Percentiles rank a stretch among this genome's conserved stretches.
phyloP scores from a whole-genome alignment of 2,888 invertebrate genomes.

The Leptinotarsa rubiginosa region DNA sequence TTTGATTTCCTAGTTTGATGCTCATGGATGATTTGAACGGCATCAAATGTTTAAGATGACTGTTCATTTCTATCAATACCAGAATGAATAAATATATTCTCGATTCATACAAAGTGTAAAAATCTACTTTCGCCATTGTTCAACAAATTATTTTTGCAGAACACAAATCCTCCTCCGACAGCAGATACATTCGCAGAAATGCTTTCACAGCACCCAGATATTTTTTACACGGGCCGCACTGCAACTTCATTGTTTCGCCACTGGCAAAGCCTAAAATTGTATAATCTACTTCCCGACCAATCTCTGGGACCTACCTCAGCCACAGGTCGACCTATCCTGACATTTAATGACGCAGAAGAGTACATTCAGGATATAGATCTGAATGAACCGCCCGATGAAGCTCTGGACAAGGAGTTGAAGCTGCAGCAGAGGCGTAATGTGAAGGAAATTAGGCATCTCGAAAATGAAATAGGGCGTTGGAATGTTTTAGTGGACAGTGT shows the following conservation, averaged over 20 bases:
- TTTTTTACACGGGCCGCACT: conserved; percentile 90
- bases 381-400: conserved; percentile 84
- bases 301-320: conserved; percentile 69
- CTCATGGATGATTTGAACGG: no score
- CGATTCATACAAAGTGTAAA: neutral
- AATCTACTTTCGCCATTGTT: conserved; percentile 7
- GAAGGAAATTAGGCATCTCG: conserved; percentile 84
- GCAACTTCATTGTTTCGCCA: conserved; percentile 87
- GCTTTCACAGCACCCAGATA: conserved; percentile 83
- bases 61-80: no score
- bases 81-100: neutral
- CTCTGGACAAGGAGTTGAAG: conserved; percentile 81
- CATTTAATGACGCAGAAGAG: conserved; percentile 94
- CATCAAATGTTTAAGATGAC: no score
- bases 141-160: conserved; percentile 66
- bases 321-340: conserved; percentile 68
- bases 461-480: conserved; percentile 89
- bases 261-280: conserved; percentile 94
- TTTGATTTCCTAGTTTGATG: no score
- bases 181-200: conserved; percentile 87
- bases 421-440: conserved; percentile 73
- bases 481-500: conserved; percentile 93
- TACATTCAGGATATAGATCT: conserved; percentile 86
- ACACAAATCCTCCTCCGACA: conserved; percentile 78
- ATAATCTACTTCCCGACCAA: conserved; percentile 91